Percentiles rank a stretch among this genome's conserved stretches.
phyloP scores from a whole-genome alignment of 1,140 invertebrate genomes.

The Ostrea denselamellosa region DNA sequence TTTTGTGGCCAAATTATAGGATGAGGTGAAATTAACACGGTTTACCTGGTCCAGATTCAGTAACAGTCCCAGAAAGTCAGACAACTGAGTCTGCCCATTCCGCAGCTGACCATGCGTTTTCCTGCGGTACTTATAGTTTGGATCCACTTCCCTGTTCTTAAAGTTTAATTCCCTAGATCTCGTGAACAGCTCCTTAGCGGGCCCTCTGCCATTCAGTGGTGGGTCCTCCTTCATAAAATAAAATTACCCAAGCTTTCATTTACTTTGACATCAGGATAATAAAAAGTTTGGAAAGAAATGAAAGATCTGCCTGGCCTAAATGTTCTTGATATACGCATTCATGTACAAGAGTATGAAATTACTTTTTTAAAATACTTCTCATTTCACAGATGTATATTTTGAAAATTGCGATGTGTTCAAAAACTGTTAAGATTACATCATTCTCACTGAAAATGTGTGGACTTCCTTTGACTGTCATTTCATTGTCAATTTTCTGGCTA shows the following conservation, averaged over 20 bases:
- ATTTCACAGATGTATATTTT: no score
- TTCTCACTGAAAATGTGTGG: no score
- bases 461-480: no score
- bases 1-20: no score
- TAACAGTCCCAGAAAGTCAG: constrained; percentile 35
- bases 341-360: not conserved
- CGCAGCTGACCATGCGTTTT: constrained; percentile 34
- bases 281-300: no score
- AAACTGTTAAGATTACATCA: no score
- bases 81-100: not conserved
- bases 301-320: no score
- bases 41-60: constrained; percentile 36
- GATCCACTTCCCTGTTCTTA: not conserved
- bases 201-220: not conserved
- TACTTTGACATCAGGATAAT: not conserved
- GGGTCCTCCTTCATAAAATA: not conserved
- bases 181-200: not conserved
- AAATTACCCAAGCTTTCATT: not conserved
- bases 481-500: no score
- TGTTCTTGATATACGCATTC: no score
- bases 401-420: no score
- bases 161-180: not conserved
- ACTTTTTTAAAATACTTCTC: no score
- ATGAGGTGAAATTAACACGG: not conserved
- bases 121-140: constrained; percentile 49